phyloP scores from a whole-genome alignment of 2,888 invertebrate species.

The Drosophila percnosoma region DNA sequence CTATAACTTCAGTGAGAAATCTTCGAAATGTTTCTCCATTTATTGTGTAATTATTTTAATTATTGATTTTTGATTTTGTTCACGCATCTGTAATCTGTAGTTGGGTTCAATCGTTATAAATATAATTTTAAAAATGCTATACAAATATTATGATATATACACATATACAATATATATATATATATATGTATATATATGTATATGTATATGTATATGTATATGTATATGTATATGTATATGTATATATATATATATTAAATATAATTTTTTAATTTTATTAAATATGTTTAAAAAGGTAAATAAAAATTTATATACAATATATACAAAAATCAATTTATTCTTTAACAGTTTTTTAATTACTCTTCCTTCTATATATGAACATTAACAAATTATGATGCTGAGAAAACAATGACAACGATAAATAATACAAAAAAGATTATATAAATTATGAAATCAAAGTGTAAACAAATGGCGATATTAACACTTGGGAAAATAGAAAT shows the following conservation, averaged over 20 bases:
- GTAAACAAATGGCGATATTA: constrained; percentile 72
- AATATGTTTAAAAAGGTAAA: constrained; percentile 71
- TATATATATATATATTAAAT: constrained; percentile 40
- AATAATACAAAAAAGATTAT: constrained; percentile 36
- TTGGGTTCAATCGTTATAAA: constrained; percentile 80
- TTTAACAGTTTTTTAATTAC: constrained; percentile 18
- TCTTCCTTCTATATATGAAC: constrained; percentile 24
- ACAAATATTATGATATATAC: constrained; percentile 57
- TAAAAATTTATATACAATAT: constrained; percentile 72
- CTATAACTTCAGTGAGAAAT: constrained; percentile 1
- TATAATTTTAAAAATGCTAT: constrained; percentile 66
- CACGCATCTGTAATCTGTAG: constrained; percentile 58
- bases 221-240: neutral
- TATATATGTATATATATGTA: constrained; percentile 17
- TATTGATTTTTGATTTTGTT: constrained; percentile 68
- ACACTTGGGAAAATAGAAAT: constrained; percentile 85
- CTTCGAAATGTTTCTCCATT: constrained; percentile 45
- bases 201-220: constrained; percentile 40
- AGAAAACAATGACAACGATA: constrained; percentile 43
- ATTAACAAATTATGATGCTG: constrained; percentile 51
- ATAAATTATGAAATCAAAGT: constrained; percentile 33
- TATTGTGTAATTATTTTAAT: constrained; percentile 63
- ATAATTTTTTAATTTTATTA: constrained; percentile 74
- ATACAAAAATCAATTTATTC: constrained; percentile 44
- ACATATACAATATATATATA: neutral